phyloP scores from a whole-genome alignment of 2,797 vertebrate species.

The Natrix natrix region DNA sequence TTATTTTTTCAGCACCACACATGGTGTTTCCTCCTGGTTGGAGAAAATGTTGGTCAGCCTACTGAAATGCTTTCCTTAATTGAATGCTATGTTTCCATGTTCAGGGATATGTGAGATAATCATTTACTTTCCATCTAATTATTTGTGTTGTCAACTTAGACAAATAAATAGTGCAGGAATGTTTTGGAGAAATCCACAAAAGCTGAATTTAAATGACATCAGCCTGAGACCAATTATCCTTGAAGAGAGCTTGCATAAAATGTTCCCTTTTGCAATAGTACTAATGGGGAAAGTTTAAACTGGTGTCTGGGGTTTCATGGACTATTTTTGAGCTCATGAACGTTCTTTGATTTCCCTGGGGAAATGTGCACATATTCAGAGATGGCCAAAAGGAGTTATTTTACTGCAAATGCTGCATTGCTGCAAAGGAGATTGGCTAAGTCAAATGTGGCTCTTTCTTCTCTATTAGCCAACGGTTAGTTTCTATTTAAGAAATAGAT shows the following conservation, averaged over 20 bases:
- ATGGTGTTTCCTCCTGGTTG: too few relatives aligned
- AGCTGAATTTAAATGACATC: background rate
- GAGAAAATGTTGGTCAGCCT: too few relatives aligned
- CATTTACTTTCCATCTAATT: too few relatives aligned
- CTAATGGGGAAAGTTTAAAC: background rate
- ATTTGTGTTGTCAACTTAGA: too few relatives aligned
- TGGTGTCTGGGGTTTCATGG: background rate
- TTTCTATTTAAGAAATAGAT: too few relatives aligned
- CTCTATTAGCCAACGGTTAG: background rate
- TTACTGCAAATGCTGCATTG: background rate
- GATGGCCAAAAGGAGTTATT: background rate
- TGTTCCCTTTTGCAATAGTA: background rate
- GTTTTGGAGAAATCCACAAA: too few relatives aligned
- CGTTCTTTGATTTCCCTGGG: background rate
- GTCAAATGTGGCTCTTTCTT: background rate
- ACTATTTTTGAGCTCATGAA: background rate
- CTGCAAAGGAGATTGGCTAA: background rate
- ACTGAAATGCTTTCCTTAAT: too few relatives aligned
- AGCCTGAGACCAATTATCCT: background rate
- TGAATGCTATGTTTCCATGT: too few relatives aligned
- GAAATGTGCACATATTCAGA: background rate
- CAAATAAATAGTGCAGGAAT: background rate
- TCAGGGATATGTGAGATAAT: too few relatives aligned
- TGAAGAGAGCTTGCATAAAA: background rate
- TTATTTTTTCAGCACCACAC: too few relatives aligned